Percentiles rank a stretch among this genome's conserved stretches.
Evolutionary conservation across 2,797 vertebrate species (phyloP).

Genomic region (Adrianichthys oophorus): DNA sequence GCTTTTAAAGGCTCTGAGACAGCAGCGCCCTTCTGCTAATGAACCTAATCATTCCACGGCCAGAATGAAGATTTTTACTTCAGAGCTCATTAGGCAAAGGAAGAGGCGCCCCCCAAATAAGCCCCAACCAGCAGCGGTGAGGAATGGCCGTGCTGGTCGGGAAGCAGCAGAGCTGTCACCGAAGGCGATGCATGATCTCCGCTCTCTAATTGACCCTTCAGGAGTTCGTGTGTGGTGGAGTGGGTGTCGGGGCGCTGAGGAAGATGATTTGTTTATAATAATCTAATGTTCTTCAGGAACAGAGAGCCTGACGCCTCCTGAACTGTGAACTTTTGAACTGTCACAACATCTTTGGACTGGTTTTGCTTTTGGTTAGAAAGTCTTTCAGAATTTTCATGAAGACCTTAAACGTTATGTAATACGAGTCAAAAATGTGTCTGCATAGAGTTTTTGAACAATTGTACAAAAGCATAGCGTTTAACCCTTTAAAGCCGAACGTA

Average conservation of each 20-base stretch:
- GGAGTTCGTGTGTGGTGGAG: slow-evolving; percentile 23
- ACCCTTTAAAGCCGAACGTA: too few relatives aligned
- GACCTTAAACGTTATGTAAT: too few relatives aligned
- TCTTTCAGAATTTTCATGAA: too few relatives aligned
- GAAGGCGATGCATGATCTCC: slow-evolving; percentile 39
- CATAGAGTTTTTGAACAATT: too few relatives aligned
- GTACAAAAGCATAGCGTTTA: too few relatives aligned
- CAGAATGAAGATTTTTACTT: slow-evolving; percentile 58
- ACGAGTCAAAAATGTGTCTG: too few relatives aligned
- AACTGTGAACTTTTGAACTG: slow-evolving; percentile 42
- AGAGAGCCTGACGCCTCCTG: not conserved
- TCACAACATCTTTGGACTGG: not conserved
- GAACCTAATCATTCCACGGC: slow-evolving; percentile 55
- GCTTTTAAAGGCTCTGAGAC: slow-evolving; percentile 29
- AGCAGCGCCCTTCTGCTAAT: slow-evolving; percentile 45
- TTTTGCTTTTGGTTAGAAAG: too few relatives aligned
- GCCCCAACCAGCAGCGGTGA: slow-evolving; percentile 48
- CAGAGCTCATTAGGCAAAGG: slow-evolving; percentile 64
- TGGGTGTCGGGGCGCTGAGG: not conserved
- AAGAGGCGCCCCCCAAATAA: slow-evolving; percentile 42
- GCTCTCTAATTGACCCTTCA: slow-evolving; percentile 63
- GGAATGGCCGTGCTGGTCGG: slow-evolving; percentile 23
- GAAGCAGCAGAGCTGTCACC: slow-evolving; percentile 33
- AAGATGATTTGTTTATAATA: slow-evolving; percentile 29
- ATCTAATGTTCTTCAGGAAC: slow-evolving; percentile 25